Conservation (phyloP, 2,797 vertebrate genomes). For the Enteromius viviparus region DNA sequence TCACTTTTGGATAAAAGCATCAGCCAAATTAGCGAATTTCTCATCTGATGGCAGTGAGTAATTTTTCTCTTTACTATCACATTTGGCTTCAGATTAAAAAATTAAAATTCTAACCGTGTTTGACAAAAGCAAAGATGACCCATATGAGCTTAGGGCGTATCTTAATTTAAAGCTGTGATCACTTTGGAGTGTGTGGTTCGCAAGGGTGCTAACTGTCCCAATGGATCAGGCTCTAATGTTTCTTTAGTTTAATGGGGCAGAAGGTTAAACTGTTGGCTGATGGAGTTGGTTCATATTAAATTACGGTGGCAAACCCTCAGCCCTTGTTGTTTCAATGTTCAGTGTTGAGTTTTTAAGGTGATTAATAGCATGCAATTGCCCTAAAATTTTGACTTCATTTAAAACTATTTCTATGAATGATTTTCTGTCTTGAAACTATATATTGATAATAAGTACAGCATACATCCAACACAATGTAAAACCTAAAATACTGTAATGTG, state of each 20-base stretch:
- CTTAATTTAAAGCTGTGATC: constrained; percentile 28
- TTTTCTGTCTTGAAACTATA: background rate
- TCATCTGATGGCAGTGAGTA: background rate
- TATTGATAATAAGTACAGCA: background rate
- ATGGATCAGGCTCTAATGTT: constrained; percentile 41
- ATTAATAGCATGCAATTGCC: background rate
- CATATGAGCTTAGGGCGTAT: background rate
- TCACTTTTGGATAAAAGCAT: background rate
- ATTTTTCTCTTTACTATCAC: constrained; percentile 4
- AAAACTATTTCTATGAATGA: background rate
- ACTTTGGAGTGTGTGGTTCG: constrained; percentile 5
- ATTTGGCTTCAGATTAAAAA: background rate
- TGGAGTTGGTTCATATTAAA: constrained; percentile 47
- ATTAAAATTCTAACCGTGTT: background rate
- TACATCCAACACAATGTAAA: background rate
- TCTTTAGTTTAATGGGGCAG: constrained; percentile 38
- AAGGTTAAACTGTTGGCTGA: constrained; percentile 32
- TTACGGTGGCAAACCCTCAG: constrained; percentile 15
- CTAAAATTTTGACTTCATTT: constrained; percentile 4
- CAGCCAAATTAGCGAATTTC: background rate
- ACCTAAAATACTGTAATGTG: constrained; percentile 2
- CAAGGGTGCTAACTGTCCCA: background rate
- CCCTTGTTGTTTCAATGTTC: background rate
- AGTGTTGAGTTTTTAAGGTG: background rate
- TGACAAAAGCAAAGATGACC: background rate